A percentile compares a stretch with the other conserved stretches of the same genome.
Conservation (phyloP, 2,888 invertebrate genomes). For the Philhelius pedissequus region DNA sequence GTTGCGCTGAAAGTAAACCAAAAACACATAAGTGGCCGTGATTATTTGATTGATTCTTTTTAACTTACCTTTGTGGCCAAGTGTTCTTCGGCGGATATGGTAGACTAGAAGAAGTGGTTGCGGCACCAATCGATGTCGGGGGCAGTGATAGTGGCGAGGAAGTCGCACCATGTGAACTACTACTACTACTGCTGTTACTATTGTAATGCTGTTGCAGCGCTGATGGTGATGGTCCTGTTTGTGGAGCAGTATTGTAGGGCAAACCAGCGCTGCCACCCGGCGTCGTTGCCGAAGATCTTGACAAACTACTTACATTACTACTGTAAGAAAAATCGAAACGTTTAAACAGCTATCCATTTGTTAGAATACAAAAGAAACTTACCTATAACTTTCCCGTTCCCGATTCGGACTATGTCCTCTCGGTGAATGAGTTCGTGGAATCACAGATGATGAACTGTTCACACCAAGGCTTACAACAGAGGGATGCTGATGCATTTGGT, state of each 20-base stretch:
- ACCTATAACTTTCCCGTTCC: constrained; percentile 93
- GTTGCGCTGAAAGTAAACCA: constrained; percentile 71
- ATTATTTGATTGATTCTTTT: not conserved
- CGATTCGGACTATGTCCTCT: constrained; percentile 88
- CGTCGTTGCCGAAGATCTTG: constrained; percentile 82
- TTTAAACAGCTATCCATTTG: not conserved
- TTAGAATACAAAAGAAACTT: constrained; percentile 69
- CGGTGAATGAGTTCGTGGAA: constrained; percentile 85
- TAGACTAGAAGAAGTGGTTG: constrained; percentile 72
- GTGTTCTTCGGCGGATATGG: constrained; percentile 74
- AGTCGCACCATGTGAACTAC: constrained; percentile 72
- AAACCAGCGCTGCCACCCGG: constrained; percentile 66
- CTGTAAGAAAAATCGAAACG: constrained; percentile 77
- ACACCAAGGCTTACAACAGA: constrained; percentile 68
- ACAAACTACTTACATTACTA: constrained; percentile 91
- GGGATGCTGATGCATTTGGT: constrained; percentile 69
- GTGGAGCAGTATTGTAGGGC: constrained; percentile 71
- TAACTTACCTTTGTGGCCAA: constrained; percentile 70
- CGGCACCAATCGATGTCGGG: constrained; percentile 72
- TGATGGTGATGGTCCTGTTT: constrained; percentile 75
- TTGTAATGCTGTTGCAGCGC: constrained; percentile 73
- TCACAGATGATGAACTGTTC: constrained; percentile 77
- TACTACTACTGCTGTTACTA: constrained; percentile 65
- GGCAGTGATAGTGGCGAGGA: constrained; percentile 74
- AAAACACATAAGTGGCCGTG: not conserved